Evolutionary conservation across 2,113 vertebrate species (phyloP).

Genomic region (Nanger granti): DNA sequence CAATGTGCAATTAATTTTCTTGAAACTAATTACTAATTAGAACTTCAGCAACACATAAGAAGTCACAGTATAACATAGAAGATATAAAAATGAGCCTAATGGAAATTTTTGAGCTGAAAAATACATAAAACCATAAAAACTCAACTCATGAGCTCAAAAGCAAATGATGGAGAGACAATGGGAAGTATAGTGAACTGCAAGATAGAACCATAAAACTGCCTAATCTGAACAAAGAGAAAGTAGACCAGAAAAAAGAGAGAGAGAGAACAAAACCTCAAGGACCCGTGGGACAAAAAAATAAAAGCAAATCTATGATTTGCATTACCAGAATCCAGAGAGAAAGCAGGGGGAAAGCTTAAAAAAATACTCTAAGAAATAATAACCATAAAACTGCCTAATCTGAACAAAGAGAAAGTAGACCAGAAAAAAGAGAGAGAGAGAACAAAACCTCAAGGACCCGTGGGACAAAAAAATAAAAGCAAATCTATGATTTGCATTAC

Average conservation of each 20-base stretch:
- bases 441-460: neutral
- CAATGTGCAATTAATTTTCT: neutral
- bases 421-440: neutral
- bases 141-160: neutral
- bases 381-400: neutral
- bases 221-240: neutral
- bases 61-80: neutral
- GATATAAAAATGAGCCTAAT: neutral
- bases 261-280: neutral
- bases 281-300: neutral
- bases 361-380: too few relatives aligned
- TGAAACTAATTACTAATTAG: neutral
- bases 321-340: neutral
- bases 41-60: neutral
- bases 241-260: neutral
- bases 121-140: neutral
- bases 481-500: neutral
- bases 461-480: neutral
- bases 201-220: neutral
- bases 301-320: neutral
- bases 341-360: too few relatives aligned
- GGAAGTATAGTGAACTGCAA: neutral
- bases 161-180: neutral
- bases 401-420: neutral
- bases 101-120: neutral